Evolutionary conservation across 2,888 invertebrate genomes (phyloP).

Genomic region (Gymnocheta viridis): DNA sequence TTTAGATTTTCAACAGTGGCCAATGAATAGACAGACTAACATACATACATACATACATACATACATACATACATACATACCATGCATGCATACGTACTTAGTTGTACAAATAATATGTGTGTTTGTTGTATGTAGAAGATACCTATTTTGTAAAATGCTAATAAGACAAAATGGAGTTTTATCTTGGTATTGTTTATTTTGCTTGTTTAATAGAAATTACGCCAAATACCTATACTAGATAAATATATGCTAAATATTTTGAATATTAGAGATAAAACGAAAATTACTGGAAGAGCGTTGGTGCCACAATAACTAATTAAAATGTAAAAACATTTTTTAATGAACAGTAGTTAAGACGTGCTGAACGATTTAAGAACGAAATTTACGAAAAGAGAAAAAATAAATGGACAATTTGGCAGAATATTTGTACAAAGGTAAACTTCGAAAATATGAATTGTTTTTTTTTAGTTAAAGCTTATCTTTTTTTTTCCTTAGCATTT

Average conservation of each 20-base stretch:
- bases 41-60: neutral
- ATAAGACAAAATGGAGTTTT: constrained; percentile 12
- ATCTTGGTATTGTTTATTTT: constrained; percentile 4
- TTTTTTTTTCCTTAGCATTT: neutral
- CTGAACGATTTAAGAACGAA: constrained; percentile 1
- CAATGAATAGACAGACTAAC: no score
- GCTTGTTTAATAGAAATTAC: neutral
- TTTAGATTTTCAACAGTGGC: no score
- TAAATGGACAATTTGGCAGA: constrained; percentile 13
- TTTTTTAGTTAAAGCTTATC: neutral
- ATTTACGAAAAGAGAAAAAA: neutral
- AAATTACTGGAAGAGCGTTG: neutral
- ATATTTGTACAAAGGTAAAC: neutral
- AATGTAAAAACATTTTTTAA: neutral
- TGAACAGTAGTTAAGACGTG: constrained; percentile 27
- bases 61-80: neutral
- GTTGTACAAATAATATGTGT: no score
- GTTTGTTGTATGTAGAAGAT: no score
- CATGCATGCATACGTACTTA: neutral
- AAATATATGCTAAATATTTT: neutral
- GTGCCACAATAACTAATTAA: neutral
- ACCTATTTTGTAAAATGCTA: constrained; percentile 3
- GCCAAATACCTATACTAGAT: neutral
- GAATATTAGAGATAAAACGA: constrained; percentile 24
- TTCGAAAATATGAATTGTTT: neutral